Percentiles rank a stretch among this genome's conserved stretches.
phyloP scores from a whole-genome alignment of 2,113 vertebrate species.

The Aythya baeri region DNA sequence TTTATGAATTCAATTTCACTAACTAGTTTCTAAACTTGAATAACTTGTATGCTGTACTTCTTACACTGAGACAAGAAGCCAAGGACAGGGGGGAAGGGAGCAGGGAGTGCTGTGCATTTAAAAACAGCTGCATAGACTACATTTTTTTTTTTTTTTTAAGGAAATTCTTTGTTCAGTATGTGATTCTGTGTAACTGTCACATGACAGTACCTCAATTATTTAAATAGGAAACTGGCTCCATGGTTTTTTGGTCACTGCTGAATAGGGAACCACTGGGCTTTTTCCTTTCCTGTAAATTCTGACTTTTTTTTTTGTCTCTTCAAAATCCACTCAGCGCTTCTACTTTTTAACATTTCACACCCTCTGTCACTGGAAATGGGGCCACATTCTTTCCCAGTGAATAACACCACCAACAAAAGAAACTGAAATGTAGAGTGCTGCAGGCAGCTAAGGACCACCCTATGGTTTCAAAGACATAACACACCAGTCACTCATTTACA shows the following conservation, averaged over 20 bases:
- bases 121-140: neutral
- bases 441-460: neutral
- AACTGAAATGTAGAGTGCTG: constrained; percentile 25
- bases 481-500: neutral
- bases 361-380: neutral
- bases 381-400: constrained; percentile 27
- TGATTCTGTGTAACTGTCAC: neutral
- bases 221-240: neutral
- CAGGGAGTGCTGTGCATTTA: neutral
- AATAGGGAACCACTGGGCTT: neutral
- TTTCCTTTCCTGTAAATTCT: constrained; percentile 20
- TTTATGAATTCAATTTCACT: constrained; percentile 34
- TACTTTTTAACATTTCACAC: constrained; percentile 36
- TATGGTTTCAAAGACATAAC: neutral
- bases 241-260: neutral
- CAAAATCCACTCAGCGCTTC: constrained; percentile 10
- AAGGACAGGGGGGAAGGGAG: neutral
- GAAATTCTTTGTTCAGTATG: constrained; percentile 8
- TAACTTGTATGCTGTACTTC: neutral
- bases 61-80: neutral
- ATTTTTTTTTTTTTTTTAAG: neutral
- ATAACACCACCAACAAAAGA: constrained; percentile 45
- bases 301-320: neutral
- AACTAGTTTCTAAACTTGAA: constrained; percentile 39
- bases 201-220: neutral